phyloP scores from a whole-genome alignment of 2,113 vertebrate species.

The Sigmodon hispidus region DNA sequence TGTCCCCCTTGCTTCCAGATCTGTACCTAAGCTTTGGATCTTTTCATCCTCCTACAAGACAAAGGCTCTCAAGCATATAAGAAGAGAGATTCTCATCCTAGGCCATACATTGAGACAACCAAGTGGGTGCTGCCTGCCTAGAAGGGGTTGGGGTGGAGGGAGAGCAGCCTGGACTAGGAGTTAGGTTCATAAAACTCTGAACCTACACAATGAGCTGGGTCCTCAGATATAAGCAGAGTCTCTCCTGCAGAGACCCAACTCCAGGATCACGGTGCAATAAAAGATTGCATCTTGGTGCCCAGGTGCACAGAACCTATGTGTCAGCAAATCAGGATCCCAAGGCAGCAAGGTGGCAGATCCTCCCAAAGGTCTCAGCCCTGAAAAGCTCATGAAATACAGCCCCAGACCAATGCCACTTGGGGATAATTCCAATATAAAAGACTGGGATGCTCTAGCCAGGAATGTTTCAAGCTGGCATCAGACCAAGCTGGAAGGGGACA shows the following conservation, averaged over 20 bases:
- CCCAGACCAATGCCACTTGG: neutral
- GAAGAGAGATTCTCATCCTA: neutral
- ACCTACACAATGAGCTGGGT: neutral
- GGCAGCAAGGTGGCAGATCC: neutral
- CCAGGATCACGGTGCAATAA: neutral
- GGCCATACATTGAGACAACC: too few relatives aligned
- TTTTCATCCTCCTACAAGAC: neutral
- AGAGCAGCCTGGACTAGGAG: neutral
- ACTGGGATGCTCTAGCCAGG: neutral
- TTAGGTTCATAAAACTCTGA: neutral
- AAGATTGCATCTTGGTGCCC: fast-evolving
- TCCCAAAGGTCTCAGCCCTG: neutral
- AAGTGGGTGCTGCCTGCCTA: too few relatives aligned
- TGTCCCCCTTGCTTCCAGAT: neutral
- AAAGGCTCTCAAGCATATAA: neutral
- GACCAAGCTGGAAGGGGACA: neutral
- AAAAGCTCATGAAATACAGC: neutral
- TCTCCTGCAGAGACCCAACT: neutral
- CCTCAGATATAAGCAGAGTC: neutral
- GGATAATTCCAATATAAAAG: too few relatives aligned
- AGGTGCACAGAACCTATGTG: neutral
- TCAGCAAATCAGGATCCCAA: neutral
- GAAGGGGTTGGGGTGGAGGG: too few relatives aligned
- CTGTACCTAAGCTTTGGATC: neutral
- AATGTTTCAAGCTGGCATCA: neutral